Evolutionary conservation across 1,140 invertebrate genomes (phyloP).

Genomic region (Ridgeia piscesae): DNA sequence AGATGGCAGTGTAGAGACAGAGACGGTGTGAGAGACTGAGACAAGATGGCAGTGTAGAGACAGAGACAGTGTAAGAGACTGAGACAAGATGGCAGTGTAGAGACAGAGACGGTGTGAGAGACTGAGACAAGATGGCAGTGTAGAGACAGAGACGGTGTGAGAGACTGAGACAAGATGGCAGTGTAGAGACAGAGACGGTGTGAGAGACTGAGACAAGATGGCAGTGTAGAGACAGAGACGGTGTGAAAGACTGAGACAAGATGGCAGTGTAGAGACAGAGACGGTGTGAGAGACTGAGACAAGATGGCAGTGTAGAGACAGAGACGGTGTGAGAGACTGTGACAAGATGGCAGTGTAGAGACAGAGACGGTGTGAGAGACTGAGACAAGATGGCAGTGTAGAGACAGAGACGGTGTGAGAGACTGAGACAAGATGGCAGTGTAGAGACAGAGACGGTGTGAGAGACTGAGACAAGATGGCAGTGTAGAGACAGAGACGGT

Average conservation of each 20-base stretch:
- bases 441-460: too few species aligned
- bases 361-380: neutral
- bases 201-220: neutral
- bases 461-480: neutral
- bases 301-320: slow-evolving; percentile 54
- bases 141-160: too few species aligned
- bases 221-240: too few species aligned
- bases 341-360: slow-evolving; percentile 51
- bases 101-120: too few species aligned
- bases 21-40: neutral
- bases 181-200: too few species aligned
- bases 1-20: slow-evolving; percentile 56
- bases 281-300: neutral
- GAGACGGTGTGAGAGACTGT: neutral
- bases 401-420: too few species aligned
- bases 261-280: slow-evolving; percentile 58
- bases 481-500: too few species aligned
- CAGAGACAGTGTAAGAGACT: neutral
- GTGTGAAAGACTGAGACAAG: neutral
- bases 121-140: neutral
- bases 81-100: slow-evolving; percentile 49
- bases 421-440: neutral
- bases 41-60: slow-evolving; percentile 52
- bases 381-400: slow-evolving; percentile 48
- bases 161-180: neutral